These are phyloP conservation scores for Cololabis saira DNA, from an alignment of 2,113 vertebrate genomes.

Conservation along the genomic window DNA sequence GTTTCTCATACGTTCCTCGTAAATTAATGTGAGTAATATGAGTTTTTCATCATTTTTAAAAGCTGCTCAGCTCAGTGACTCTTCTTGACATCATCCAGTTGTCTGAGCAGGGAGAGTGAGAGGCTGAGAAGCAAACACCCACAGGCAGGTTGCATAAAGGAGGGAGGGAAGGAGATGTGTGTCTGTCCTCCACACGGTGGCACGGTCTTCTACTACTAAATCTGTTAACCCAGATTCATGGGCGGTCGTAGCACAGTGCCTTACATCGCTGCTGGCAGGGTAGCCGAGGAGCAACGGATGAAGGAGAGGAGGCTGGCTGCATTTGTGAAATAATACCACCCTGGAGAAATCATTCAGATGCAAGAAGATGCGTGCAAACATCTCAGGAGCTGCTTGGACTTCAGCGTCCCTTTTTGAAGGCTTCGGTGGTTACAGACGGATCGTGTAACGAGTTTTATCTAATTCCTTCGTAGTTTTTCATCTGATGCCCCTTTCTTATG, in stretches of 20 bases:
- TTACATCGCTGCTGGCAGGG: conserved; percentile 47
- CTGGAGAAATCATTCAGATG: too few relatives aligned
- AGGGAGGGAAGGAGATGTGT: conserved; percentile 45
- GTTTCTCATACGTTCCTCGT: conserved; percentile 6
- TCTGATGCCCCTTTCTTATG: background rate
- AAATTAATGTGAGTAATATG: conserved; percentile 22
- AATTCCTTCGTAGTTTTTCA: background rate
- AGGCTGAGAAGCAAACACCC: conserved; percentile 32
- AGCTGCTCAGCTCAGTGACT: conserved; percentile 8
- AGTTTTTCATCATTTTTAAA: conserved; percentile 36
- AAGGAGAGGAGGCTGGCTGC: too few relatives aligned
- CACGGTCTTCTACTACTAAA: conserved; percentile 57
- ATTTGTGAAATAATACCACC: too few relatives aligned
- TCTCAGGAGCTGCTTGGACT: too few relatives aligned
- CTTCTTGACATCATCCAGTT: background rate
- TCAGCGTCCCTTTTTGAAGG: too few relatives aligned
- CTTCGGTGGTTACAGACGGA: too few relatives aligned
- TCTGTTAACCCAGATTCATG: conserved; percentile 71
- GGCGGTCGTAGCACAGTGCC: conserved; percentile 64
- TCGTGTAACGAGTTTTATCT: background rate
- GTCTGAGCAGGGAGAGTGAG: background rate
- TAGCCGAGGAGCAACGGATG: background rate
- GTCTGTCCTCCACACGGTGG: conserved; percentile 46
- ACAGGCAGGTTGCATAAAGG: conserved; percentile 53
- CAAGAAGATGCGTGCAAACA: too few relatives aligned